Percentiles rank a stretch among this genome's conserved stretches.
Conservation (phyloP, 2,888 invertebrate species). For the Ochropleura plecta region DNA sequence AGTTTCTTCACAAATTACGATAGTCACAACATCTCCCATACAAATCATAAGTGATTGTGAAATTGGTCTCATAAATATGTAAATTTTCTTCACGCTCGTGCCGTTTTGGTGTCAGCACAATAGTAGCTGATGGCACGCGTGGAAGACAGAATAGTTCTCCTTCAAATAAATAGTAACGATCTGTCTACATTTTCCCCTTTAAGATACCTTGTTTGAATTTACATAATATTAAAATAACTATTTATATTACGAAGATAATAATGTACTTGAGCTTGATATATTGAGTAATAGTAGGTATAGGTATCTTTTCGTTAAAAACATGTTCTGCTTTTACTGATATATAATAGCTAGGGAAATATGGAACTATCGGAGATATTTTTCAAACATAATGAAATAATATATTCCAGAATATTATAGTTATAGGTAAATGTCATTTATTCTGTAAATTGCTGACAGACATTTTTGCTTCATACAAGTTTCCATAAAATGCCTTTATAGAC, state of each 20-base stretch:
- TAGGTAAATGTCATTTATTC: not conserved
- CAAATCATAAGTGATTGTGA: conserved; percentile 41
- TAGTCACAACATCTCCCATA: conserved; percentile 21
- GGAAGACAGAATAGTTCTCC: conserved; percentile 25
- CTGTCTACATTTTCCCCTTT: conserved; percentile 38
- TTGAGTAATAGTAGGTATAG: conserved; percentile 10
- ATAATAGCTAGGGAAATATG: conserved; percentile 13
- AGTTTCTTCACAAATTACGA: conserved; percentile 18
- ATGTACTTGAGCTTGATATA: conserved; percentile 42
- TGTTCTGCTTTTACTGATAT: conserved; percentile 6
- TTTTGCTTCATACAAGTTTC: conserved; percentile 8
- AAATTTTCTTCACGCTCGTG: conserved; percentile 57
- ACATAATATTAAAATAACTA: conserved; percentile 38
- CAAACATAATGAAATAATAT: conserved; percentile 13
- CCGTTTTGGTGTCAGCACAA: conserved; percentile 48
- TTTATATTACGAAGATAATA: conserved; percentile 28
- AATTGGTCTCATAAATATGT: conserved; percentile 56
- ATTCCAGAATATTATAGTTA: no score
- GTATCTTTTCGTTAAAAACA: conserved; percentile 2
- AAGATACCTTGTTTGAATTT: conserved; percentile 30
- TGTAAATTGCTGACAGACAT: not conserved
- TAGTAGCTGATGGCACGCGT: conserved; percentile 48
- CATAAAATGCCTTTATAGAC: not conserved
- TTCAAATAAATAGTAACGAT: conserved; percentile 17
- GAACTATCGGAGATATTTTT: conserved; percentile 36